A percentile compares a stretch with the other conserved stretches of the same genome.
phyloP scores from a whole-genome alignment of 2,888 invertebrate species.

The Odontomyia ornata region DNA sequence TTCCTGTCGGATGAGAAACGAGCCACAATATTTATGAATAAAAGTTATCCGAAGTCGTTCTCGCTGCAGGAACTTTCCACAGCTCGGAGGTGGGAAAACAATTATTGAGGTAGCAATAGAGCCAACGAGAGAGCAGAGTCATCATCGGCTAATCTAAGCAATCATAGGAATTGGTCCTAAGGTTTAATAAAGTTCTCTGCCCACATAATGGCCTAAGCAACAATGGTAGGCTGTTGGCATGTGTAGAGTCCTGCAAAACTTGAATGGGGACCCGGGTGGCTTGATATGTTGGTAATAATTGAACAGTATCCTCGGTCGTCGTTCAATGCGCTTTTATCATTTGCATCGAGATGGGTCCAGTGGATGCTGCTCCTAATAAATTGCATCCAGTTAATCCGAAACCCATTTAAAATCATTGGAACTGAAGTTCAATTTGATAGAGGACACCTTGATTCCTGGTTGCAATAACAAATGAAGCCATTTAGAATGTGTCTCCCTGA shows the following conservation, averaged over 20 bases:
- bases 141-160: background rate
- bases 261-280: background rate
- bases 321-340: background rate
- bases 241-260: background rate
- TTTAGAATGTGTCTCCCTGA: too few species aligned
- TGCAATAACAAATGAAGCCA: too few species aligned
- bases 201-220: background rate
- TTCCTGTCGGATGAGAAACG: background rate
- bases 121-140: background rate
- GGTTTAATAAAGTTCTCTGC: background rate
- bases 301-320: background rate
- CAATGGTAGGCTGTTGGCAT: too few species aligned
- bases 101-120: background rate
- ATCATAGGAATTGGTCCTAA: constrained; percentile 6
- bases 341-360: background rate
- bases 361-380: constrained; percentile 17
- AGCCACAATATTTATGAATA: background rate
- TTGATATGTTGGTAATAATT: constrained; percentile 19
- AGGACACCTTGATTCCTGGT: background rate
- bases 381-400: constrained; percentile 3
- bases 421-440: background rate
- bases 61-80: background rate
- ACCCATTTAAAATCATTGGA: background rate
- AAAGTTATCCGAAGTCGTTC: background rate
- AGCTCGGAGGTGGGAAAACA: constrained; percentile 2